Base-by-base conservation (phyloP, 2,797 vertebrate genomes). In the Smutsia gigantea region DNA sequence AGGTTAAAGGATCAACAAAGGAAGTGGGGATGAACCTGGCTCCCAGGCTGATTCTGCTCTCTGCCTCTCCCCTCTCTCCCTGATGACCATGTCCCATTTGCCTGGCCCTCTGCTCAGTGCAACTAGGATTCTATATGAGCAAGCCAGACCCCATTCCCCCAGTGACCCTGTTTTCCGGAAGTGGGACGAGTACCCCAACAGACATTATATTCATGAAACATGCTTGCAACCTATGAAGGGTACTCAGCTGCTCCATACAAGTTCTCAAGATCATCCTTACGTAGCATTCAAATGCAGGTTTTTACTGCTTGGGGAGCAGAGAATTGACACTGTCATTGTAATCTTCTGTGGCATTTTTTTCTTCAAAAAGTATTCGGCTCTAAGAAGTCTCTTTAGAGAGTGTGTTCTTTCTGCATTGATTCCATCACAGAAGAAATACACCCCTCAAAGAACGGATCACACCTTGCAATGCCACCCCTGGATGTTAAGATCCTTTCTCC, bases 11-110 rank as follows among this genome's bases (percentile, higher is more conserved):
- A 63, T 31, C 6, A 74, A 29, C n/a, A n/a, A 27, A 49, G 69
- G 18, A n/a, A 18, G 3, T 29, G 37, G 19, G 18, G 49, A 19
- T 29, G 31, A 86, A 15, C 7, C 17, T 2, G 27, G 18, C 13
- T 29, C 53, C 34, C 5, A 15, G 10, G 7, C 31, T 59, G n/a
- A 39, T 17, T 71, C 42, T 34, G 42, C 34, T 59, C 12, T 46
- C 34, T 61, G 21, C 13, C 14, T 37, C 42, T 4, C 1, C 14
- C 59, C 17, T 18, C 17, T 71, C 23, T 61, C 51, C 74, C 42
- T 18, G 25, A n/a, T 19, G 25, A 31, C 61, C 49, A 3, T 0
- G 0, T 55, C 42, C 53, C 4, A 0, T 49, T 37, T 34, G 5
- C 51, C n/a, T 51, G 51, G 23, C 17, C 61, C 53, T 68, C 37